Evolutionary conservation across 2,797 vertebrate genomes (phyloP), one percentile per base, ranked within the genome.

Genomic region (Pampus argenteus): DNA sequence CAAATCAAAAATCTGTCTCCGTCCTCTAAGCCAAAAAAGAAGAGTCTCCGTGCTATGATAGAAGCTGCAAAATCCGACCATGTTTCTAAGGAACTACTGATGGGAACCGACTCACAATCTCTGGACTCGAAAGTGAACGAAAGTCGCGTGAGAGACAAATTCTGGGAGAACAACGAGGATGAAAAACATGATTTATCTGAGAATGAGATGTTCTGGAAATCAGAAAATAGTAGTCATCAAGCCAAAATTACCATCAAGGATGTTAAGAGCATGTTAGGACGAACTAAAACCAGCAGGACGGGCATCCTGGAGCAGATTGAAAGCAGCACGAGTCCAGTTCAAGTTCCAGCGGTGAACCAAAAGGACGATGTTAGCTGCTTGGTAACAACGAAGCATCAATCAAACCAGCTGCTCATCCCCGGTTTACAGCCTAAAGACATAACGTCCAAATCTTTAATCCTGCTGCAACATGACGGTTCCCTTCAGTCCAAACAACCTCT

Each of bases 1-100:
- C 71, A 82, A 50, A 80, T 84, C 20, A 73, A 70, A 61, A 42
- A 25, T 48, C 51, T 5, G 9, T 15, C 70, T 28, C 55, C 17
- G 15, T 23, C 74, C 55, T 62, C 75, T 1, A 88, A 89, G 38
- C 61, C 73, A 31, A 83, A 60, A 71, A 86, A 79, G 60, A 86
- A 85, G 73, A 86, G 51, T 49, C 74, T 78, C 3, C 71, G 29
- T 42, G 47, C 44, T 51, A 52, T 66, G 74, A 86, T 73, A 67
- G 81, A 93, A 82, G 80, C 87, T 66, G 81, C 84, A 34, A 84
- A 83, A 25, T 68, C 76, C 28, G 64, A 78, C 51, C 73, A 57
- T 28, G 66, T 74, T 28, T 18, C 59, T 59, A 7, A 50, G 26
- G 68, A 61, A 42, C 74, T 61, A 18, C 48, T 50, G 52, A 69